Base-by-base conservation (phyloP, 1,140 invertebrate genomes). In the Globodera rostochiensis region DNA sequence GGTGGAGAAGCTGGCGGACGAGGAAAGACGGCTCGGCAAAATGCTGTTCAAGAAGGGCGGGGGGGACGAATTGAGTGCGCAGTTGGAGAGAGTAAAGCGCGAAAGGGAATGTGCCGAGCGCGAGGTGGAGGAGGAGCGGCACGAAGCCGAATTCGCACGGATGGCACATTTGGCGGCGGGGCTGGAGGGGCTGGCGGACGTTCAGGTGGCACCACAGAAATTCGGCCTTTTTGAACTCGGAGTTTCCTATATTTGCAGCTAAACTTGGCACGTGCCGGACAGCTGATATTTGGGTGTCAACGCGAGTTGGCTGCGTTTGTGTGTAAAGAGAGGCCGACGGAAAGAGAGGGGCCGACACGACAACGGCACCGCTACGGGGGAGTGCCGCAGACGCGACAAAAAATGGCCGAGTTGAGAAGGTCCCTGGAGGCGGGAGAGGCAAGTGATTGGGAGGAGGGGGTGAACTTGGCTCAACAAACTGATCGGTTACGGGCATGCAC, bases 271-370 rank as follows among this genome's bases (percentile, higher is more conserved):
- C 69, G 49, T 8, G 70, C 77, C 53, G 79, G 64, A 46, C 76
- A 76, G 47, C 66, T 74, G 49, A 87, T 87, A 47, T 86, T 85
- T 64, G 70, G 71, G 21, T 87, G 86, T 75, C 86, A 88, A 45
- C 66, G 84, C 5, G 87, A 87, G 49, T 84, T 87, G 71, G 21
- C 70, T 47, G 85, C 87, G 77, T 74, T 87, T 47, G 87, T 87
- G 19, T 85, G 13, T 67, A 84, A 9, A 66, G 86, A 6, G 70
- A 3, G 15, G 82, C 83, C 21, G 73, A 88, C 19, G 57, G 57
- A 64, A 64, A 15, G 13, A 11, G 57, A 64, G 19, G 57, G 57
- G 6, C 15, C 11, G 57, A 64, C 57, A 19, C 57, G 57, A 64
- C 53, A 53, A 53, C 53, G 15, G 15, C 84, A 87, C 82, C 49